Conservation (phyloP, 2,113 vertebrate species). For the Onychostoma macrolepis region DNA sequence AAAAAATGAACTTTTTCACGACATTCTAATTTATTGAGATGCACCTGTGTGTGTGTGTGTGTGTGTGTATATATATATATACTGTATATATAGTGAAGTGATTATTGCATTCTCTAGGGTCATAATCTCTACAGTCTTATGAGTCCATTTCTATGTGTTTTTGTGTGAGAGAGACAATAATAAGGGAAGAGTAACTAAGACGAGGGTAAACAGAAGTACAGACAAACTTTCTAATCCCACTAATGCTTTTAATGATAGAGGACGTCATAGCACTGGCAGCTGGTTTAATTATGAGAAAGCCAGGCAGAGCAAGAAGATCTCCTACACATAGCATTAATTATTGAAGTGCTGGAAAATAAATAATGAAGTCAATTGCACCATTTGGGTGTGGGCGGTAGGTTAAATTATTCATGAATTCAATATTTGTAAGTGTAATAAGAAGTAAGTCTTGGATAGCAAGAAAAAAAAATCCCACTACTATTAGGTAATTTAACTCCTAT, state of each 20-base stretch:
- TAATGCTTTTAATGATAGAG: conserved; percentile 65
- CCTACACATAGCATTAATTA: conserved; percentile 73
- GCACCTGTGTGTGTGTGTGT: too few species aligned
- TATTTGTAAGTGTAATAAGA: conserved; percentile 64
- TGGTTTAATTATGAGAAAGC: conserved; percentile 67
- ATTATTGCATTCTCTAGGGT: not conserved
- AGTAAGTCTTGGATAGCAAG: conserved; percentile 44
- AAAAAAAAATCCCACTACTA: conserved; percentile 38
- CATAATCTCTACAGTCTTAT: not conserved
- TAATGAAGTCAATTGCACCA: conserved; percentile 70
- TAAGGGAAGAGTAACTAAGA: not conserved
- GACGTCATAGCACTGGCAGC: conserved; percentile 62
- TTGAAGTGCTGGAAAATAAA: conserved; percentile 75
- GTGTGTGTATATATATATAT: not conserved
- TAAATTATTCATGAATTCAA: conserved; percentile 74
- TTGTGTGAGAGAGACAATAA: not conserved
- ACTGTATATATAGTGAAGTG: too few species aligned
- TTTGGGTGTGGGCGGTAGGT: conserved; percentile 68
- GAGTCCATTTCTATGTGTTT: not conserved
- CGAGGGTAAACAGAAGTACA: conserved; percentile 32
- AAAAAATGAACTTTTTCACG: too few species aligned
- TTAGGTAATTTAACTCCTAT: conserved; percentile 47
- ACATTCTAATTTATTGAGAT: too few species aligned
- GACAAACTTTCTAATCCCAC: conserved; percentile 66
- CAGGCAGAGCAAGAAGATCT: conserved; percentile 68